Base-by-base conservation (phyloP, 2,113 vertebrate species). In the Bolborhynchus lineola region DNA sequence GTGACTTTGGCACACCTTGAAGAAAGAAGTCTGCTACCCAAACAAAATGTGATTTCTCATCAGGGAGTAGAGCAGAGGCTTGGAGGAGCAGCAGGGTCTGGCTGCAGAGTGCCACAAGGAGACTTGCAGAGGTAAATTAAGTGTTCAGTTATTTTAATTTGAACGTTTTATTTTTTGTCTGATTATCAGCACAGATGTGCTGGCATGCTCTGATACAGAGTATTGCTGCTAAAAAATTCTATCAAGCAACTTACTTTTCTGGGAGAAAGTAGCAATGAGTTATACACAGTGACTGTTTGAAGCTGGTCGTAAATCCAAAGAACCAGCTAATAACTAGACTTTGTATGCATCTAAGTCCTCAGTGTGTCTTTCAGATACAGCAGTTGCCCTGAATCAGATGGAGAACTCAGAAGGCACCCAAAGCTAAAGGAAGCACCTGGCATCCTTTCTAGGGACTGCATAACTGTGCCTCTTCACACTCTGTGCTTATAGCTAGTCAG, bases 41-140 rank as follows among this genome's bases (percentile, higher is more conserved):
- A 88, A 93, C 63, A 93, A 72, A 87, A 85, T 9, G 47, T 64
- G 37, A 80, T 95, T 95, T 88, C 75, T 86, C 75, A 79, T 62
- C 31, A 63, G 94, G 57, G 86, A 92, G 47, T 18, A 75, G 44
- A 82, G n/a, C 16, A 35, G 31, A 8, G 67, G 28, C 18, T 81
- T 84, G 80, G n/a, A 86, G 71, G 26, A 89, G 39, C 44, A 89
- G 33, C 16, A 76, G 67, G n/a, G 55, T 87, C 65, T 85, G 70
- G 53, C 57, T 79, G 60, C 29, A 41, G 74, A 95, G 24, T 50
- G 62, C 62, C 49, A 53, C 75, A 80, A 64, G 75, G 46, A 84
- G 77, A 53, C 68, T 60, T 63, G 15, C 57, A 80, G 65, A 76
- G 41, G 57, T 21, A 31, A 85, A 69, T 69, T 64, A 37, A 85